Base-by-base conservation (phyloP, 2,888 invertebrate species). In the Seira sanloemensis region DNA sequence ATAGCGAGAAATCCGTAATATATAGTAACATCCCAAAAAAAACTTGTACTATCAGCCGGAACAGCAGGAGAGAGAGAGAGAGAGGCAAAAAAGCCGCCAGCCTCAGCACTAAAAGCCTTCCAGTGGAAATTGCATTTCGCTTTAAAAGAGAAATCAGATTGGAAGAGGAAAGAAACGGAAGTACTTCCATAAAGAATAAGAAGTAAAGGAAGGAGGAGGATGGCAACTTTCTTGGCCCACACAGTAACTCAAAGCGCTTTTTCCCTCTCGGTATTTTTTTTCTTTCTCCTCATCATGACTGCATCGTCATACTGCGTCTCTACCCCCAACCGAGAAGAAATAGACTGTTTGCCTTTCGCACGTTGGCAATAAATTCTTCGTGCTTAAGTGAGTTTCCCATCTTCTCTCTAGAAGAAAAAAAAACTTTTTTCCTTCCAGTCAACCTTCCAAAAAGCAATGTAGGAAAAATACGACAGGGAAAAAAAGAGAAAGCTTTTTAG, bases 341-440 rank as follows among this genome's bases (percentile, higher is more conserved):
- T 72, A 73, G 79, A 73, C 79, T 79, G 73, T 79, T 79, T 79
- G 79, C 79, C 73, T 79, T 79, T 79, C 79, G 79, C 79, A 79
- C 79, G 79, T 79, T 73, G 23, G 72, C 67, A 79, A 79, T 79
- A 79, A 79, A 79, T 79, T 79, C 73, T 72, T 79, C 54, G 73
- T 68, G 79, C 79, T 79, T 79, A 79, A 79, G 79, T 79, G 79
- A 79, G 62, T 67, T 79, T 79, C 25, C 79, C 79, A 79, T 79
- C 72, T 73, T 71, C 78, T 65, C 71, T 46, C 27, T 9, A 18
- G n/a, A n/a, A n/a, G n/a, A n/a, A 67, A 23, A 78, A 78, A 71
- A 21, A 69, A 69, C 4, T 58, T n/a, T n/a, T 78, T 78, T 78
- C 37, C 71, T 69, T 25, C 58, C 69, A 24, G 68, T 62, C 26